These are phyloP conservation scores for Leuciscus waleckii DNA, from an alignment of 2,797 vertebrate species.

Conservation along the genomic window DNA sequence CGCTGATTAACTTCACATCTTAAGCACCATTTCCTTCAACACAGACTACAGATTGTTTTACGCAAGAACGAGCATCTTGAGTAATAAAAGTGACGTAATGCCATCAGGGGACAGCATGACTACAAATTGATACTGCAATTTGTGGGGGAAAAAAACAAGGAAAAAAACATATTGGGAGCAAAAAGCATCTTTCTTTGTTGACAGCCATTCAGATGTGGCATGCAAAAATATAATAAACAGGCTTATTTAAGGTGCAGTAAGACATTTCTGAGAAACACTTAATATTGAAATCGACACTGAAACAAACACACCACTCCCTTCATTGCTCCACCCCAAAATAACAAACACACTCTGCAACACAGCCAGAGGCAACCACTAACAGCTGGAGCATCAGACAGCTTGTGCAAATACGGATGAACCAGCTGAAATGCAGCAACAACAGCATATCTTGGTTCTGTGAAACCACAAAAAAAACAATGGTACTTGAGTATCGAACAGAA, in stretches of 20 bases:
- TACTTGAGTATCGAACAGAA: no score
- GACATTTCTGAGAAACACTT: no score
- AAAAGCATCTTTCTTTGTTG: background rate
- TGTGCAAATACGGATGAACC: no score
- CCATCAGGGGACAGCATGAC: background rate
- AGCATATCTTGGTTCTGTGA: no score
- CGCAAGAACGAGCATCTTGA: background rate
- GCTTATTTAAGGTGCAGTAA: no score
- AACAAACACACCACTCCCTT: no score
- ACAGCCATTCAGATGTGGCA: background rate
- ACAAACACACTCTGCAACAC: background rate
- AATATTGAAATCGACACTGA: no score
- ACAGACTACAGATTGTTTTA: background rate
- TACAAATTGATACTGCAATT: no score
- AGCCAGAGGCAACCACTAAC: background rate
- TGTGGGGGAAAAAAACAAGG: no score
- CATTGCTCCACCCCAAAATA: no score
- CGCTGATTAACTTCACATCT: background rate
- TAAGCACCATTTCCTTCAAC: background rate
- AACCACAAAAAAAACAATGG: no score
- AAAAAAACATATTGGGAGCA: background rate
- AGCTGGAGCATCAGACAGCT: background rate
- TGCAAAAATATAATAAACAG: background rate
- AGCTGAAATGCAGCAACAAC: no score
- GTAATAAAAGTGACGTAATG: background rate